These are phyloP conservation scores for Hippocampus comes DNA, from an alignment of 2,113 vertebrate species.

Conservation along the genomic window DNA sequence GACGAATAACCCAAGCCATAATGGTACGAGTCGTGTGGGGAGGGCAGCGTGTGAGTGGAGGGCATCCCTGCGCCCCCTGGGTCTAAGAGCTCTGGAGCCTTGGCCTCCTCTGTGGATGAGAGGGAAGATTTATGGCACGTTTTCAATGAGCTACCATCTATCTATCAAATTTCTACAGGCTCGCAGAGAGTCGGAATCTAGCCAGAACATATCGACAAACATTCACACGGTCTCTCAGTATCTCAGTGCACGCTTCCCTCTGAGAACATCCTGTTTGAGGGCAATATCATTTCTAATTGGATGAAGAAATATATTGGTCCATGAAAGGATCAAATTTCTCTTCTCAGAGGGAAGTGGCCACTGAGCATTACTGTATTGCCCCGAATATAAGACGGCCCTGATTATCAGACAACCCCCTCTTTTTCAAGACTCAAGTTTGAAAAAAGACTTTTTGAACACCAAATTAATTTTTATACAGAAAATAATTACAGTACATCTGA, in stretches of 20 bases:
- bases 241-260: neutral
- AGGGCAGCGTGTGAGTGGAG: conserved; percentile 87
- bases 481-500: too few species aligned
- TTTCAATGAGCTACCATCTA: neutral
- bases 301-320: neutral
- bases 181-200: too few species aligned
- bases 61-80: conserved; percentile 73
- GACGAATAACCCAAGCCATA: conserved; percentile 96
- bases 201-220: neutral
- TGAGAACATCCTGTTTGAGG: neutral
- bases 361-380: too few species aligned
- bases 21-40: conserved; percentile 93
- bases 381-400: too few species aligned
- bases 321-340: neutral
- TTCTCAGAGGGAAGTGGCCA: neutral
- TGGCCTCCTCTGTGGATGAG: conserved; percentile 62
- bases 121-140: conserved; percentile 5
- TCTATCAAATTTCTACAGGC: neutral
- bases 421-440: too few species aligned
- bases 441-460: too few species aligned
- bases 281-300: neutral
- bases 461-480: too few species aligned
- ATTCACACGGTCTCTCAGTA: neutral
- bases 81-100: conserved; percentile 83
- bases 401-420: too few species aligned